Base-by-base conservation (phyloP, 2,797 vertebrate species). In the Sebastes elongatus region DNA sequence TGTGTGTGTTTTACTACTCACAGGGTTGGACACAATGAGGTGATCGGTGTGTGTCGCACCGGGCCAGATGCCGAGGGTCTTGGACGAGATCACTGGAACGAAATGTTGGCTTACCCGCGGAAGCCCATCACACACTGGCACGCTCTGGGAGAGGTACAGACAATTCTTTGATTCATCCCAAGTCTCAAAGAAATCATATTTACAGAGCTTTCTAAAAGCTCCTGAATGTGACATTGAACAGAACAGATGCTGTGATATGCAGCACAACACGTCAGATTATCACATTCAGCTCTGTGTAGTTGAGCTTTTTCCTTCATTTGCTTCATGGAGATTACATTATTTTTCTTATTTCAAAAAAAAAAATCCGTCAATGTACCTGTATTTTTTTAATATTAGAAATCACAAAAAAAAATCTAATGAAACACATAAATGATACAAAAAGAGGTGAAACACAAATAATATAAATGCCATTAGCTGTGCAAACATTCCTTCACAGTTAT, bases 51-150 rank as follows among this genome's bases (percentile, higher is more conserved):
- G 1, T 99, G 98, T 71, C 95, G 93, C 77, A 95, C 97, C 1
- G 98, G 98, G 75, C 96, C 98, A 18, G 98, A 99, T 1, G 98
- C 97, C 0, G 96, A 98, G 84, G 98, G 98, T 23, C 97, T 99
- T 32, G 98, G 98, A 82, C 96, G 98, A 79, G 97, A 99, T 91
- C 98, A 99, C 70, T 99, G 98, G 98, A 99, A 99, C 1, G 98
- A 99, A 93, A 99, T 99, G 98, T 56, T 99, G 92, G 97, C 98
- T 73, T 99, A 99, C 74, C 98, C 98, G 2, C 96, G 98, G 55
- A 99, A 99, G 80, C 98, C 98, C 75, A 99, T 99, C 90, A 99
- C 98, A 16, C 98, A 99, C 71, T 99, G 98, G 98, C 98, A 99
- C 70, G 95, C 96, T 13, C 94, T 99, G 35, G 90, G 97, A 92